These are phyloP conservation scores for Pammene fasciana DNA, from an alignment of 2,888 invertebrate genomes.

Conservation along the genomic window DNA sequence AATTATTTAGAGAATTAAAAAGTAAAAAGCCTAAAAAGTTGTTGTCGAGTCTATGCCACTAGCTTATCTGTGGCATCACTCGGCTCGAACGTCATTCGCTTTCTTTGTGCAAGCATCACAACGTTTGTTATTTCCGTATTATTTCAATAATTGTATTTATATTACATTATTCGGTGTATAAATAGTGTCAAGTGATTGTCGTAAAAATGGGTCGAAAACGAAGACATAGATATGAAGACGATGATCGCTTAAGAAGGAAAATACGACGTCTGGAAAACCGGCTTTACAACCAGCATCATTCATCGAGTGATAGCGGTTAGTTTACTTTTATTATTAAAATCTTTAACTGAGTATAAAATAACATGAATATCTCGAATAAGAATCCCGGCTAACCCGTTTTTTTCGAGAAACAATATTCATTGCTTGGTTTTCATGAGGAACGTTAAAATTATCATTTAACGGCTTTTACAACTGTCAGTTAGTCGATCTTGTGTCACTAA, in stretches of 20 bases:
- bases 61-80: background rate
- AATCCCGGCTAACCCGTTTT: too few relatives aligned
- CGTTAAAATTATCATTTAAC: too few relatives aligned
- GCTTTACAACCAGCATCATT: background rate
- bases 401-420: too few relatives aligned
- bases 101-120: background rate
- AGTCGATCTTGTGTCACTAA: background rate
- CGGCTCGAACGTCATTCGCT: background rate
- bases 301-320: background rate
- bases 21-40: background rate
- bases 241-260: background rate
- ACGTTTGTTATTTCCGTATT: background rate
- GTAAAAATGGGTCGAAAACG: background rate
- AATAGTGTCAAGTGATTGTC: background rate
- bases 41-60: background rate
- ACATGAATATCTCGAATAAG: too few relatives aligned
- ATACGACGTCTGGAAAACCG: background rate
- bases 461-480: too few relatives aligned
- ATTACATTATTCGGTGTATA: background rate
- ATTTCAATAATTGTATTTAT: background rate
- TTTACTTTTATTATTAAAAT: background rate
- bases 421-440: background rate
- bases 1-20: background rate
- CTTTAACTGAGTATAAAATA: background rate
- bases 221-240: background rate